Evolutionary conservation across 2,797 vertebrate genomes (phyloP), one percentile per base, ranked within the genome.

Genomic region (Protosalanx chinensis): DNA sequence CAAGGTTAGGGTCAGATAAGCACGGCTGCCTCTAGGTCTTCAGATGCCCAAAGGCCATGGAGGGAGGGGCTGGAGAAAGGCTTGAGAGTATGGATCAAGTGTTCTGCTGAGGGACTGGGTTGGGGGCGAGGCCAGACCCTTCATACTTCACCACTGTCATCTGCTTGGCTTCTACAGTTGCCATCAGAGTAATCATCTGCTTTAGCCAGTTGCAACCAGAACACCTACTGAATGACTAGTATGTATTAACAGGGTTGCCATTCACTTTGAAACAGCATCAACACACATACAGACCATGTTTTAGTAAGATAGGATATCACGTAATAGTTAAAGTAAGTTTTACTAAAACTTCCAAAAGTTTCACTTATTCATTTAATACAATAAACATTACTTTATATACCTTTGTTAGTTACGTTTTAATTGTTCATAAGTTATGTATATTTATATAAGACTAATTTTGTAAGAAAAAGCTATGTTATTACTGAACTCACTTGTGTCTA

Each of bases 1-100:
- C 92, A 93, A 93, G 91, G 92, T 93, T 91, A 92, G 93, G 93
- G 92, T 93, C 93, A 93, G 91, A 93, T 94, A 92, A 93, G 91
- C 92, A 88, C 75, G 84, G 86, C 90, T 91, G 90, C 86, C 90
- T 91, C 71, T 62, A 81, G 89, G 89, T 91, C 88, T 86, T 88
- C 89, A 79, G 88, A 85, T 89, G 88, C 90, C 92, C 91, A 88
- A 86, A 71, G 87, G 91, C 88, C 88, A 86, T 86, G 64, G 85
- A 88, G 89, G 85, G 84, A 85, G 85, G 85, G 72, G 75, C 18
- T 65, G 69, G 72, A 69, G 71, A 64, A 74, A 80, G 84, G 79
- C 83, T 88, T 85, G 76, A 84, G 85, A 89, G 88, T 86, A 80
- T 83, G 91, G 89, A 93, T 92, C 87, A 84, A 92, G 90, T 90